These are phyloP conservation scores for Zosterops lateralis DNA, from an alignment of 2,113 vertebrate genomes.

Conservation along the genomic window DNA sequence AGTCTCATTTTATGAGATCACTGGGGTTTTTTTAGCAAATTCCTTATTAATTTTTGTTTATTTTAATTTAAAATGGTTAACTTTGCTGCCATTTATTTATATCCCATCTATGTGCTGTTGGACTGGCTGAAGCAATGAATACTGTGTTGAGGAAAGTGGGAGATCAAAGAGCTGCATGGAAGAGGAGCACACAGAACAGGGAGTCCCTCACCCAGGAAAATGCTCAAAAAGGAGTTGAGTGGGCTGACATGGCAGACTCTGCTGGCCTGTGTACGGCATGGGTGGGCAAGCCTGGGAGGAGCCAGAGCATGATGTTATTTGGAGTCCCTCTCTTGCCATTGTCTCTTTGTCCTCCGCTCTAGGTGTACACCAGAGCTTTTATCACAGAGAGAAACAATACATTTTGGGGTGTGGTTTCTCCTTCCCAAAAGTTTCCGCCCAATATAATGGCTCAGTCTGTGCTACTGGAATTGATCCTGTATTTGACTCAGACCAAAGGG, in stretches of 20 bases:
- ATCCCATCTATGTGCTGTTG: not conserved
- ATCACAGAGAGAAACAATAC: not conserved
- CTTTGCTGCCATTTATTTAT: not conserved
- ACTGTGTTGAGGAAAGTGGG: not conserved
- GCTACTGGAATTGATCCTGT: not conserved
- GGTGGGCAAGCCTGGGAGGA: not conserved
- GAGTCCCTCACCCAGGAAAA: not conserved
- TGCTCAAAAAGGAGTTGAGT: not conserved
- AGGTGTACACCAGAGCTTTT: not conserved
- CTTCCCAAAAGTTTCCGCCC: not conserved
- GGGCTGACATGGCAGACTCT: accelerated
- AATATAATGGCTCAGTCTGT: not conserved
- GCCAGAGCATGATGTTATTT: not conserved
- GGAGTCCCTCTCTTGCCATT: accelerated
- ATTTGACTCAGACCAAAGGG: not conserved
- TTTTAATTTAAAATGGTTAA: not conserved
- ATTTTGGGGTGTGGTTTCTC: not conserved
- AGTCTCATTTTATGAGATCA: not conserved
- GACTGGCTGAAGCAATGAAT: not conserved
- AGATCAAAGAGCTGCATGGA: not conserved
- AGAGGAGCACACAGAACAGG: not conserved
- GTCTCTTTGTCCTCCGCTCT: not conserved
- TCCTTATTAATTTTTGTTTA: not conserved
- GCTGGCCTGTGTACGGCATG: accelerated
- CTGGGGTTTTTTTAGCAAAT: not conserved